phyloP scores from a whole-genome alignment of 2,113 vertebrate species.

The Candoia aspera region DNA sequence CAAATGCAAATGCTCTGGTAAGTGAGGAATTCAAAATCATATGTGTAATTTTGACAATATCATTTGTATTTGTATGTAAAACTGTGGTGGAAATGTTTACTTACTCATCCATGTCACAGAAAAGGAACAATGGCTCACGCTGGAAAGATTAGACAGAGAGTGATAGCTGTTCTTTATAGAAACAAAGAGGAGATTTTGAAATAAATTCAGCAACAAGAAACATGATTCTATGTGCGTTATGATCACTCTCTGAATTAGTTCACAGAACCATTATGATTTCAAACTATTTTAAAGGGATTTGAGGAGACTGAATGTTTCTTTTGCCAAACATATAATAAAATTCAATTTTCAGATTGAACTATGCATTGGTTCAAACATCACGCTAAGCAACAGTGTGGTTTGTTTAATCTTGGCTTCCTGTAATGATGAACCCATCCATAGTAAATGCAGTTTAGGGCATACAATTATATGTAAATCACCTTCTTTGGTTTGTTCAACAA shows the following conservation, averaged over 20 bases:
- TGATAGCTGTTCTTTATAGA: background rate
- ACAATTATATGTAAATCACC: too few relatives aligned
- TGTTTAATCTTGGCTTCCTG: background rate
- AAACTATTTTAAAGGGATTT: background rate
- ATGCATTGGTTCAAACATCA: background rate
- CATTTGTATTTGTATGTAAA: constrained; percentile 32
- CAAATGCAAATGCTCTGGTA: constrained; percentile 12
- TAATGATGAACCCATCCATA: too few relatives aligned
- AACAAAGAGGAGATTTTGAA: background rate
- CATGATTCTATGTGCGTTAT: background rate
- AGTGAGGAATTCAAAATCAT: constrained; percentile 37
- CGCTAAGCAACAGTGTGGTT: background rate
- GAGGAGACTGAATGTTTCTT: background rate
- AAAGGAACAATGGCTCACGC: constrained; percentile 16
- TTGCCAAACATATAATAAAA: background rate
- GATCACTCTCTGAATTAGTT: background rate
- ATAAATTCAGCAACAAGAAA: background rate
- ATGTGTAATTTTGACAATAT: constrained; percentile 17
- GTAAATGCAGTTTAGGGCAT: too few relatives aligned
- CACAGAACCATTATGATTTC: background rate
- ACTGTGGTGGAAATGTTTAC: constrained; percentile 1
- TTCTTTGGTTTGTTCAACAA: too few relatives aligned
- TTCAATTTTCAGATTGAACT: background rate
- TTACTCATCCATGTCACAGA: background rate
- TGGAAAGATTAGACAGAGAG: background rate